A percentile compares a stretch with the other conserved stretches of the same genome.
These are phyloP conservation scores for Pterocles burchelli DNA, from an alignment of 2,113 vertebrate genomes.

Conservation along the genomic window DNA sequence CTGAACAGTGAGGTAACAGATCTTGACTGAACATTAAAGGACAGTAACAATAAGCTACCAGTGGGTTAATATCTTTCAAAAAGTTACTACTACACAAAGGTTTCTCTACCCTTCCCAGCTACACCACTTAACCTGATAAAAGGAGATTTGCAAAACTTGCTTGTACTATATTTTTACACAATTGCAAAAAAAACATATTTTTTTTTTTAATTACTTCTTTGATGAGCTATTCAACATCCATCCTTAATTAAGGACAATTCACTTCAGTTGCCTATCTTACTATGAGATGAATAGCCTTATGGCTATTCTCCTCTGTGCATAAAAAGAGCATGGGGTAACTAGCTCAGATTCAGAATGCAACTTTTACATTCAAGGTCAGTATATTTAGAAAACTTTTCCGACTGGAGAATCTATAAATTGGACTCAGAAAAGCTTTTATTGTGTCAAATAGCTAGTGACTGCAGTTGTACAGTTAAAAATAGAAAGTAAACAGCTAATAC, in stretches of 20 bases:
- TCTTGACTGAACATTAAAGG: accelerated
- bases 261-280: neutral
- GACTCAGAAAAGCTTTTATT: neutral
- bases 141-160: neutral
- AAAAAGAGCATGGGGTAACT: neutral
- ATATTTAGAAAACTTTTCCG: neutral
- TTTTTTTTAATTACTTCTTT: neutral
- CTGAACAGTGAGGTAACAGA: neutral
- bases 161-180: neutral
- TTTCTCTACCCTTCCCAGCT: neutral
- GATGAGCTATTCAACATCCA: neutral
- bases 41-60: neutral
- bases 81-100: neutral
- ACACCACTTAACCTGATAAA: neutral
- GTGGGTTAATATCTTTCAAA: neutral
- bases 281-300: neutral
- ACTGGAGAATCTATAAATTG: neutral
- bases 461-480: neutral
- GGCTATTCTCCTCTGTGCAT: neutral
- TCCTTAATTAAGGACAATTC: neutral
- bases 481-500: neutral
- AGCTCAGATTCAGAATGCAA: neutral
- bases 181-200: neutral
- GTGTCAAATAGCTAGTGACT: neutral
- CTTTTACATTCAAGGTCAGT: neutral